Percentiles rank a stretch among this genome's conserved stretches.
Conservation (phyloP, 2,797 vertebrate species). For the Girardinus metallicus region DNA sequence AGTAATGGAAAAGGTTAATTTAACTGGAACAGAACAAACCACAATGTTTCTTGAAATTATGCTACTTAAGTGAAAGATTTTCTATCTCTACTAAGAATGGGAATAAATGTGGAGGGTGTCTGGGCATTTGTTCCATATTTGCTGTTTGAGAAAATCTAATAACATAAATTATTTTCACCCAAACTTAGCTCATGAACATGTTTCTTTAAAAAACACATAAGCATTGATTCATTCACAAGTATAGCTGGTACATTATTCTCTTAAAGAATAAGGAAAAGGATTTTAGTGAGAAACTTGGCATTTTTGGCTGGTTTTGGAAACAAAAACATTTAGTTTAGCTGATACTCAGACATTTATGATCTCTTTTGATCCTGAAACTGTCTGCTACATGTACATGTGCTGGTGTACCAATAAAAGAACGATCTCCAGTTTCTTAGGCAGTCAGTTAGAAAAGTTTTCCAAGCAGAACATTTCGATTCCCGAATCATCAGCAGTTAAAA, state of each 20-base stretch:
- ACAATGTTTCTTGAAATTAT: background rate
- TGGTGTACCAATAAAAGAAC: background rate
- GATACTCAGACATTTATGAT: background rate
- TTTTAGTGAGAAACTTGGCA: background rate
- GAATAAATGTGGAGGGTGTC: background rate
- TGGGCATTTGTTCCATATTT: background rate
- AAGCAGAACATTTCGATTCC: background rate
- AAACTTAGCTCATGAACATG: background rate
- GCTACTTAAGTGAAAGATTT: background rate
- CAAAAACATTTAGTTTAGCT: background rate
- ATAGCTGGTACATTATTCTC: background rate
- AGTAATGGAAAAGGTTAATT: background rate
- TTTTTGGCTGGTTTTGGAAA: background rate
- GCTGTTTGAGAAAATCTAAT: background rate
- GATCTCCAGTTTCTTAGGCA: background rate
- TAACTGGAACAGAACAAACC: background rate
- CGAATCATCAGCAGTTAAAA: background rate
- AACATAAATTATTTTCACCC: background rate
- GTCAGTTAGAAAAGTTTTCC: slow-evolving; percentile 19
- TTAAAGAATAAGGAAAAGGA: background rate
- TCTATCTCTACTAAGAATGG: background rate
- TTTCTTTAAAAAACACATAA: background rate
- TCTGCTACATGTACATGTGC: slow-evolving; percentile 11
- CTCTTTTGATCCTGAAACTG: background rate
- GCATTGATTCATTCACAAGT: background rate